Evolutionary conservation across 2,888 invertebrate species (phyloP).

Genomic region (Molanna angustata): DNA sequence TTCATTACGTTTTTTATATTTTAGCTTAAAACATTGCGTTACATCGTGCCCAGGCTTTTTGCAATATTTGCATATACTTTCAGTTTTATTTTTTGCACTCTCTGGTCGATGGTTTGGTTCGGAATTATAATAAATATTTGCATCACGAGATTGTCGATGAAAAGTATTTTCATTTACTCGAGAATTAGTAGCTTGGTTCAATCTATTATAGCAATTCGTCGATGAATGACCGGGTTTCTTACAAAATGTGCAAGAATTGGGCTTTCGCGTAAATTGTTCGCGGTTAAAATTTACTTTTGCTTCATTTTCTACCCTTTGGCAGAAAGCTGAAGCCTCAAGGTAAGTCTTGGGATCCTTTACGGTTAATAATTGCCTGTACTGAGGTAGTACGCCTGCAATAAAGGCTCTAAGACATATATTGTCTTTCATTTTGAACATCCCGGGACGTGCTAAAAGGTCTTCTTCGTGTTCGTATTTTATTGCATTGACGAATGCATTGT

Average conservation of each 20-base stretch:
- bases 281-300: background rate
- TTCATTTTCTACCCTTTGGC: conserved; percentile 7
- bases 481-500: background rate
- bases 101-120: no score
- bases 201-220: no score
- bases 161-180: no score
- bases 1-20: background rate
- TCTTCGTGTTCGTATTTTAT: conserved; percentile 5
- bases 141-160: no score
- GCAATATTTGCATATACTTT: no score
- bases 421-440: background rate
- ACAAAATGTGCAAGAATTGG: no score
- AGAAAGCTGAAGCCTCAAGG: conserved; percentile 3
- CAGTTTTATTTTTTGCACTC: no score
- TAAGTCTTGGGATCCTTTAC: background rate
- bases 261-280: background rate
- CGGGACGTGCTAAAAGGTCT: background rate
- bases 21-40: background rate
- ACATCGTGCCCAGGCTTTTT: no score
- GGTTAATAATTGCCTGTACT: background rate
- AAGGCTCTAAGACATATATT: background rate
- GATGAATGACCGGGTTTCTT: no score
- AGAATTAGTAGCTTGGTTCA: no score
- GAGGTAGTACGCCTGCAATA: background rate
- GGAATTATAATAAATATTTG: no score